Percentiles rank a stretch among this genome's conserved stretches.
phyloP scores from a whole-genome alignment of 1,140 invertebrate genomes.

The Aleiodes sp. region DNA sequence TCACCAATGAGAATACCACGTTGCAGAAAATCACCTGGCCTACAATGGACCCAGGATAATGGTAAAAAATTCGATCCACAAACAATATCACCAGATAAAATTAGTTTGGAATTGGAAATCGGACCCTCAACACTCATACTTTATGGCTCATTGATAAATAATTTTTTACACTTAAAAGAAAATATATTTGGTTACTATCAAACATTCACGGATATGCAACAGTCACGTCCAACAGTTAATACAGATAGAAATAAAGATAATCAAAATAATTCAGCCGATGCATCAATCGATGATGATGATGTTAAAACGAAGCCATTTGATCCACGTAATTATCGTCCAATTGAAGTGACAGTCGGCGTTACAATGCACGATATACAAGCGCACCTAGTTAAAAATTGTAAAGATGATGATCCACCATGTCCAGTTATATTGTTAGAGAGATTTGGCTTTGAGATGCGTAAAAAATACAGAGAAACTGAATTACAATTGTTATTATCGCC shows the following conservation, averaged over 20 bases:
- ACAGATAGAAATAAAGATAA: conserved; percentile 57
- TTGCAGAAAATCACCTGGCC: conserved; percentile 75
- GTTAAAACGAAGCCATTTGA: conserved; percentile 77
- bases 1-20: conserved; percentile 90
- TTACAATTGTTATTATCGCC: conserved; percentile 92
- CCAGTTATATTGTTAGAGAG: conserved; percentile 90
- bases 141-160: conserved; percentile 89
- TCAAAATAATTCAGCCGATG: conserved; percentile 61
- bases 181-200: conserved; percentile 97
- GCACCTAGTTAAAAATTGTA: conserved; percentile 90
- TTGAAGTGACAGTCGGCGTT: conserved; percentile 92
- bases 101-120: conserved; percentile 91
- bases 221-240: conserved; percentile 55
- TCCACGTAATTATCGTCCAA: conserved; percentile 84
- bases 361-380: conserved; percentile 95
- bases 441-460: conserved; percentile 97
- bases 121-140: conserved; percentile 89
- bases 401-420: conserved; percentile 86
- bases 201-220: conserved; percentile 91
- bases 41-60: conserved; percentile 74
- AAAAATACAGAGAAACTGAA: conserved; percentile 88
- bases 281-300: conserved; percentile 66
- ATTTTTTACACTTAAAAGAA: conserved; percentile 91
- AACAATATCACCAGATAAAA: conserved; percentile 83
- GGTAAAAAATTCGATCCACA: conserved; percentile 86